phyloP scores from a whole-genome alignment of 2,113 vertebrate species.

The Leptobrachium leishanense region DNA sequence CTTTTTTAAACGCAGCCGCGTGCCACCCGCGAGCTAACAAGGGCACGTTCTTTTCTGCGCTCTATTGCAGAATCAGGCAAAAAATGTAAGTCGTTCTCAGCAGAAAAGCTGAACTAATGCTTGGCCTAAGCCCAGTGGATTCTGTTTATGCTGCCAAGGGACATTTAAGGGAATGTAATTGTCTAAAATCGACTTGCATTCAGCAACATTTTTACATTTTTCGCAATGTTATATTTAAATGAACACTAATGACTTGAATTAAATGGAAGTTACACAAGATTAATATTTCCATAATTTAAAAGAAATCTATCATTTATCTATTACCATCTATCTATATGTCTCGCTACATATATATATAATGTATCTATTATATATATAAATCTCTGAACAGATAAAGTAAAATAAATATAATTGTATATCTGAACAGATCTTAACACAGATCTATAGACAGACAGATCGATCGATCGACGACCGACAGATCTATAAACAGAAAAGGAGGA shows the following conservation, averaged over 20 bases:
- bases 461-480: too few relatives aligned
- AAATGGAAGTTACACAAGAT: background rate
- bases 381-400: too few relatives aligned
- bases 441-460: too few relatives aligned
- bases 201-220: constrained; percentile 25
- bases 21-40: constrained; percentile 7
- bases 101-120: constrained; percentile 19
- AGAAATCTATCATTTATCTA: too few relatives aligned
- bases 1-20: constrained; percentile 9
- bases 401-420: too few relatives aligned
- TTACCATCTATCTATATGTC: too few relatives aligned
- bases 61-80: background rate
- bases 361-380: too few relatives aligned
- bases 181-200: constrained; percentile 15
- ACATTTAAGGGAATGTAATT: constrained; percentile 20
- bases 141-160: constrained; percentile 12
- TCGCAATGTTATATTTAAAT: constrained; percentile 7
- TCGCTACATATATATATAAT: too few relatives aligned
- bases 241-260: background rate
- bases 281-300: background rate
- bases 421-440: too few relatives aligned
- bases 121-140: constrained; percentile 21
- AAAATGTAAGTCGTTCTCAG: background rate
- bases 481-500: too few relatives aligned
- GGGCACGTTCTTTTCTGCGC: background rate